phyloP scores from a whole-genome alignment of 2,797 vertebrate species.

The Ctenosaura bakeri region DNA sequence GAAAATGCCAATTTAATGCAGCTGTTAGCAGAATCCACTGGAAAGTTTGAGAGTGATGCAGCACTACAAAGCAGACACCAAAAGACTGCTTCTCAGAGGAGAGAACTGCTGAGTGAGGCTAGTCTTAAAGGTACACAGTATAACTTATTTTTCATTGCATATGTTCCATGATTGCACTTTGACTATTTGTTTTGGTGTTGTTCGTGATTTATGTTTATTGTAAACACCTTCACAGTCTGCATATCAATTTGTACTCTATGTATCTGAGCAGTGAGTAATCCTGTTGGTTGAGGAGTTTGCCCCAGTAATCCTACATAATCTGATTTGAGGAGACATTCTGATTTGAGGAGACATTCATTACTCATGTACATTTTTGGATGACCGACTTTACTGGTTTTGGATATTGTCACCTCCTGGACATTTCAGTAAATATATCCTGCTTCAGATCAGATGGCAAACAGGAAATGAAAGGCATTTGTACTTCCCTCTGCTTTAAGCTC shows the following conservation, averaged over 20 bases:
- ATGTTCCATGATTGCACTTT: neutral
- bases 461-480: neutral
- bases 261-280: neutral
- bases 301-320: neutral
- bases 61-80: constrained; percentile 83
- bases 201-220: neutral
- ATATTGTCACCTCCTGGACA: neutral
- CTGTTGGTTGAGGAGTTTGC: too few species aligned
- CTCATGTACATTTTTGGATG: neutral
- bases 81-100: constrained; percentile 86
- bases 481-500: neutral
- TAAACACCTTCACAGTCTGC: neutral
- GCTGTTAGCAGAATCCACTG: constrained; percentile 82
- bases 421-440: neutral
- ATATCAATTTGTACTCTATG: neutral
- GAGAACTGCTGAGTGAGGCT: constrained; percentile 86
- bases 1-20: constrained; percentile 81
- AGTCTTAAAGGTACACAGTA: constrained; percentile 82
- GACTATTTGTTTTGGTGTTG: neutral
- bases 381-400: neutral
- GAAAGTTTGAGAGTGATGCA: constrained; percentile 79
- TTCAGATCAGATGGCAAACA: neutral
- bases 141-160: neutral
- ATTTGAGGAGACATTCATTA: neutral
- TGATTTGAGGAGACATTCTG: neutral